These are phyloP conservation scores for Theretra japonica DNA, from an alignment of 2,888 invertebrate genomes.

Conservation along the genomic window DNA sequence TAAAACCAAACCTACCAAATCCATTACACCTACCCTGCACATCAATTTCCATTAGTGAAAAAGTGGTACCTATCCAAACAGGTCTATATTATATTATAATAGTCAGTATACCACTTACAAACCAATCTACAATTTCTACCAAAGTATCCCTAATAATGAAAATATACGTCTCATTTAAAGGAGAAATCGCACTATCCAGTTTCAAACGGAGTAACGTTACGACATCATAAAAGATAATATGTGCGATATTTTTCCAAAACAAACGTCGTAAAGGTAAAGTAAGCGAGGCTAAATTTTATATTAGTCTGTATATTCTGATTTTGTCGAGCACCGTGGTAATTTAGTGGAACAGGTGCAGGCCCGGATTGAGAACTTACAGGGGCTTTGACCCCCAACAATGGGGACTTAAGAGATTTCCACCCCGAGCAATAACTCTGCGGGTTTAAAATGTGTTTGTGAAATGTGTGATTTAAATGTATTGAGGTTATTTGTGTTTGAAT, in stretches of 20 bases:
- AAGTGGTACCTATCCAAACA: too few species aligned
- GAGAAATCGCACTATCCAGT: slow-evolving; percentile 18
- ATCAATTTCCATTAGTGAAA: too few species aligned
- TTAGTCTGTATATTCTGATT: slow-evolving; percentile 51
- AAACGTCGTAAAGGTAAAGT: slow-evolving; percentile 46
- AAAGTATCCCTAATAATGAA: not conserved
- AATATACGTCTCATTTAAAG: not conserved
- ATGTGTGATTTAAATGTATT: not conserved
- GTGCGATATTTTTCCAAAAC: slow-evolving; percentile 33
- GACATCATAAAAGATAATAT: slow-evolving; percentile 11
- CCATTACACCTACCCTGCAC: too few species aligned
- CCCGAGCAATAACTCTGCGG: not conserved
- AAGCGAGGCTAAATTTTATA: slow-evolving; percentile 54
- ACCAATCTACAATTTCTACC: not conserved
- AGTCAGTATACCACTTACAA: too few species aligned
- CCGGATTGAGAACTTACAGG: slow-evolving; percentile 45
- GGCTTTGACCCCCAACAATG: slow-evolving; percentile 36
- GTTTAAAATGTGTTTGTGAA: not conserved
- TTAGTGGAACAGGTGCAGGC: slow-evolving; percentile 51
- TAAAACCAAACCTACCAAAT: too few species aligned
- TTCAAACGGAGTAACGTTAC: slow-evolving; percentile 9
- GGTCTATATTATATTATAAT: too few species aligned
- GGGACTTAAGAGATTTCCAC: slow-evolving; percentile 3
- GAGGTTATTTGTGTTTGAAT: not conserved
- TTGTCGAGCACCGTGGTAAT: slow-evolving; percentile 53